These are phyloP conservation scores for Carcina quercana DNA, from an alignment of 2,888 invertebrate species.

Conservation along the genomic window DNA sequence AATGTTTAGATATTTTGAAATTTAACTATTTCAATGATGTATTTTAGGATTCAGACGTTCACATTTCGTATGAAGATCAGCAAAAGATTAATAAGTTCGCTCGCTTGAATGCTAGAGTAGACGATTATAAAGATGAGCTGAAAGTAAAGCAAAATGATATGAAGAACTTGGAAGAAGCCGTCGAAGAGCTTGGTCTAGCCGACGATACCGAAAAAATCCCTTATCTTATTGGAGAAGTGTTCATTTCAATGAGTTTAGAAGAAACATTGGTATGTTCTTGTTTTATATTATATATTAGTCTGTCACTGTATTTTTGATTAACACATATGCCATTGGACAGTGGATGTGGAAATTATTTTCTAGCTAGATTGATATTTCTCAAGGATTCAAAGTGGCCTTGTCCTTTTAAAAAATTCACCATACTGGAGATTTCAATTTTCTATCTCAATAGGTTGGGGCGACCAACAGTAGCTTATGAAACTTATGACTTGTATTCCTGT, in stretches of 20 bases:
- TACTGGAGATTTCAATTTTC: too few species aligned
- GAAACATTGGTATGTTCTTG: slow-evolving; percentile 83
- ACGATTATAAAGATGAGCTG: slow-evolving; percentile 91
- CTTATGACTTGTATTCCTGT: too few species aligned
- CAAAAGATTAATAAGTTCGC: slow-evolving; percentile 98
- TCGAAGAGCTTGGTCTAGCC: slow-evolving; percentile 86
- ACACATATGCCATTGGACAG: too few species aligned
- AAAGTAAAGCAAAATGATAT: slow-evolving; percentile 91
- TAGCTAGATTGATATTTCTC: too few species aligned
- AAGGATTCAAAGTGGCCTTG: too few species aligned
- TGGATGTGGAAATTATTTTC: too few species aligned
- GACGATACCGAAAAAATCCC: slow-evolving; percentile 86
- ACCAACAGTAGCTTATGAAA: too few species aligned
- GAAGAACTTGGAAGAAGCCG: slow-evolving; percentile 94
- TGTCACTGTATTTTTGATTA: too few species aligned
- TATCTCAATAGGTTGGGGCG: too few species aligned
- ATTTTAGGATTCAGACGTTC: slow-evolving; percentile 88
- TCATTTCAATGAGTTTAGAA: slow-evolving; percentile 84
- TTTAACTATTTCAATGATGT: slow-evolving; percentile 14
- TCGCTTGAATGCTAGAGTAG: slow-evolving; percentile 91
- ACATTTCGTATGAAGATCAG: slow-evolving; percentile 97
- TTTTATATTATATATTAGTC: too few species aligned
- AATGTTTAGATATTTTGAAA: slow-evolving; percentile 8
- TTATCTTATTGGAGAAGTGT: slow-evolving; percentile 92
- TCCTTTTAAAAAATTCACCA: too few species aligned